Percentiles rank a stretch among this genome's conserved stretches.
phyloP scores from a whole-genome alignment of 2,797 vertebrate genomes.

The Sphenopsis melanotis region DNA sequence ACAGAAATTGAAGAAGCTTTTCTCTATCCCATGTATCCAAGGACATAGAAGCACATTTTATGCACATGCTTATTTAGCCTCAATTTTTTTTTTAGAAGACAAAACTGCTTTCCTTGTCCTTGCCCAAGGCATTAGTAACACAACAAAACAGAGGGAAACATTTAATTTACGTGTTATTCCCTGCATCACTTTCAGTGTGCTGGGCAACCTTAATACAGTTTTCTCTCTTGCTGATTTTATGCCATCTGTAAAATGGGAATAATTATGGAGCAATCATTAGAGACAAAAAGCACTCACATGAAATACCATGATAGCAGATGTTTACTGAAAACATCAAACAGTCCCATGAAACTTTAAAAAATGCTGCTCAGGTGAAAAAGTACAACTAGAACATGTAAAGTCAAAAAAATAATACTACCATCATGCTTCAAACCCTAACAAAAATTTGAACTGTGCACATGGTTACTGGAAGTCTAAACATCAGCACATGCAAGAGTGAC shows the following conservation, averaged over 20 bases:
- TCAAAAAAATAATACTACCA: neutral
- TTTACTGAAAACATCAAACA: neutral
- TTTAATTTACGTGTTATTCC: neutral
- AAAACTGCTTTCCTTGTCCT: neutral
- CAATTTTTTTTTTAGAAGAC: neutral
- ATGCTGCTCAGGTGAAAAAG: neutral
- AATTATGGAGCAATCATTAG: neutral
- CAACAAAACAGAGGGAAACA: neutral
- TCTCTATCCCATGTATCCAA: neutral
- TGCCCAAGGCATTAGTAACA: neutral
- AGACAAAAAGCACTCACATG: neutral
- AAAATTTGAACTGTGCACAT: neutral
- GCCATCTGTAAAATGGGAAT: neutral
- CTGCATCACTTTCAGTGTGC: neutral
- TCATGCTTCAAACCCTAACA: neutral
- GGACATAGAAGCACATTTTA: neutral
- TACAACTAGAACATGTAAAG: neutral
- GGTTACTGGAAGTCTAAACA: neutral
- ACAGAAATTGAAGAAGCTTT: neutral
- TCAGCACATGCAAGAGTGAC: neutral
- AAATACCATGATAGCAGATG: neutral
- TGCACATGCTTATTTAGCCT: neutral
- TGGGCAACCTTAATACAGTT: neutral
- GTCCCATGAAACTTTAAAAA: neutral
- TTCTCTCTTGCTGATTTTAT: neutral